Base-by-base conservation (phyloP, 2,113 vertebrate genomes). In the Microcebus lehilahytsara region DNA sequence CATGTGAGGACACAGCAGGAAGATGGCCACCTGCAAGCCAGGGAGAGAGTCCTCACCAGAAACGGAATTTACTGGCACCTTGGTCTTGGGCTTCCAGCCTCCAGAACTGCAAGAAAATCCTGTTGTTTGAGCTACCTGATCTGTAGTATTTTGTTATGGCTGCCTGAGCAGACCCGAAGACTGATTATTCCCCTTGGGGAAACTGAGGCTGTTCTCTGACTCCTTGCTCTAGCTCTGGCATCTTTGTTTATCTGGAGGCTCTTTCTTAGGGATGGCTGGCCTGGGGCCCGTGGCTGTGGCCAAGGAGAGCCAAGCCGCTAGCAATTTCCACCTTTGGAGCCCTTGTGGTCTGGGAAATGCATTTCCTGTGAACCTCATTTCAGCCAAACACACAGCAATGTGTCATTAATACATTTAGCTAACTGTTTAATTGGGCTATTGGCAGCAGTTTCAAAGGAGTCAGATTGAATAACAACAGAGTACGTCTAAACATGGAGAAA, bases 391-490 rank as follows among this genome's bases (percentile, higher is more conserved):
- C 37, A 2, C 90, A 91, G 95, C 75, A 79, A 22, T 60, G 64
- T 56, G 37, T 42, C 67, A 34, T 67, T 94, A 74, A 96, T 88
- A 84, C 53, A 92, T 92, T 97, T 86, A 97, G 72, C 79, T 95
- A 96, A 91, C 62, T 92, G 89, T 95, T 96, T 89, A 67, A 97
- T 97, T 98, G 96, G 53, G 75, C 67, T 75, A 77, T 85, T 95
- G 93, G 89, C 85, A 97, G 56, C 67, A 6, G 12, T 84, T 98
- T 94, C 95, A 96, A 91, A 86, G 89, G 95, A 98, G 66, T 92
- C 79, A 85, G 83, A 94, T 16, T 88, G 92, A 98, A 71, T 93
- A 92, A 93, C 95, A 87, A 34, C 79, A 79, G 58, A 75, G 23
- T 85, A 17, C 22, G 72, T 81, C 71, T 96, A 81, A 96, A 80